Evolutionary conservation across 2,888 invertebrate genomes (phyloP).

Genomic region (Eilema caniola): DNA sequence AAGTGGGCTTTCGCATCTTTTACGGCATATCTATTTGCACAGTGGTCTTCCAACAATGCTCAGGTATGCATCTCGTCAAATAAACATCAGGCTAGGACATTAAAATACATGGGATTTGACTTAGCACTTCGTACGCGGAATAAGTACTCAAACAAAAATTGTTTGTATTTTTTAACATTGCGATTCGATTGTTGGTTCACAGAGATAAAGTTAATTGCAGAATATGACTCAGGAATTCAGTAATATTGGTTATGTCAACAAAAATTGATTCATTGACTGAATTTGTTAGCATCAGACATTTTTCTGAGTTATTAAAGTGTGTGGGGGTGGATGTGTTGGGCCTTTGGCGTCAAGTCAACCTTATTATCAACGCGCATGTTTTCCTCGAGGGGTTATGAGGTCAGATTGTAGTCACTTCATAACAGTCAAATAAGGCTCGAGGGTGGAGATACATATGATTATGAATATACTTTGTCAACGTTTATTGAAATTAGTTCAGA

Average conservation of each 20-base stretch:
- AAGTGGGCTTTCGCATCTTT: constrained; percentile 51
- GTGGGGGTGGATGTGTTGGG: too few species aligned
- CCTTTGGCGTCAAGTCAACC: too few species aligned
- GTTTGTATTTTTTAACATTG: constrained; percentile 39
- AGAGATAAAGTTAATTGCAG: constrained; percentile 44
- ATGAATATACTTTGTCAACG: not conserved
- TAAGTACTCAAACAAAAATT: constrained; percentile 52
- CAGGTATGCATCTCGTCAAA: constrained; percentile 71
- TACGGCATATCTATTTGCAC: constrained; percentile 65
- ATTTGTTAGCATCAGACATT: not conserved
- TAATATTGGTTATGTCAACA: constrained; percentile 5
- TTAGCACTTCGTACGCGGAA: constrained; percentile 57
- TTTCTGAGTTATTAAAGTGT: not conserved
- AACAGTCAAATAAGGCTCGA: too few species aligned
- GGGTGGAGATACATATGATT: not conserved
- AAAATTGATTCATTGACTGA: not conserved
- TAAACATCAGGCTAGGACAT: constrained; percentile 54
- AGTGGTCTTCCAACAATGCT: constrained; percentile 71
- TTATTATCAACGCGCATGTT: too few species aligned
- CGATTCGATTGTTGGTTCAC: constrained; percentile 26
- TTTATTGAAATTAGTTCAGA: not conserved
- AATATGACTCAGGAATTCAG: constrained; percentile 16
- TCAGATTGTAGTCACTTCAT: too few species aligned
- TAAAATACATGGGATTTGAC: constrained; percentile 64
- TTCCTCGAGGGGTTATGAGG: too few species aligned